These are phyloP conservation scores for Tragelaphus scriptus DNA, from an alignment of 2,113 vertebrate genomes.

Conservation along the genomic window DNA sequence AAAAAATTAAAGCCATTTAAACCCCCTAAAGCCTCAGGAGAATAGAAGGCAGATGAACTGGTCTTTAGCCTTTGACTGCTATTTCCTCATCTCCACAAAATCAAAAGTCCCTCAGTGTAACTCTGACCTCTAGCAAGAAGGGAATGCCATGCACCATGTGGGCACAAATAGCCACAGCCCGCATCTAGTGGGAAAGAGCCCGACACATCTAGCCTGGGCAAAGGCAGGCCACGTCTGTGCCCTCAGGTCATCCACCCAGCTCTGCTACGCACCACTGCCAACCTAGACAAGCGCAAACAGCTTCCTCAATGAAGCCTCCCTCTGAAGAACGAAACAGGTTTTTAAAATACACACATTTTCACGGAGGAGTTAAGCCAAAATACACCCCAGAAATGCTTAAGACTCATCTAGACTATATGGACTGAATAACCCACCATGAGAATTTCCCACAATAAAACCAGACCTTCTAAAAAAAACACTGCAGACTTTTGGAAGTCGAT, in stretches of 20 bases:
- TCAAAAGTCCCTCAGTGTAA: background rate
- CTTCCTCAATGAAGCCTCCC: background rate
- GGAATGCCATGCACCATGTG: accelerated
- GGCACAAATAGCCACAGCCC: background rate
- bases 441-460: background rate
- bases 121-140: background rate
- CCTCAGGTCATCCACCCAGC: background rate
- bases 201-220: accelerated
- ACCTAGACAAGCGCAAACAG: background rate
- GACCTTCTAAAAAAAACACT: background rate
- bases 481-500: background rate
- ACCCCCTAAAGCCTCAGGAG: background rate
- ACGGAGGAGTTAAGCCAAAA: background rate
- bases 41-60: background rate
- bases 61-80: background rate
- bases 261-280: background rate
- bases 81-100: background rate
- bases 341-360: background rate
- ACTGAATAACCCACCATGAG: background rate
- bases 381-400: background rate
- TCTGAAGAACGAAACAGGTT: background rate
- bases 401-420: background rate
- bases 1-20: background rate
- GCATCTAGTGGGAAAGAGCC: accelerated
- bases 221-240: accelerated